Base-by-base conservation (phyloP, 2,113 vertebrate species). In the Pelobates fuscus region DNA sequence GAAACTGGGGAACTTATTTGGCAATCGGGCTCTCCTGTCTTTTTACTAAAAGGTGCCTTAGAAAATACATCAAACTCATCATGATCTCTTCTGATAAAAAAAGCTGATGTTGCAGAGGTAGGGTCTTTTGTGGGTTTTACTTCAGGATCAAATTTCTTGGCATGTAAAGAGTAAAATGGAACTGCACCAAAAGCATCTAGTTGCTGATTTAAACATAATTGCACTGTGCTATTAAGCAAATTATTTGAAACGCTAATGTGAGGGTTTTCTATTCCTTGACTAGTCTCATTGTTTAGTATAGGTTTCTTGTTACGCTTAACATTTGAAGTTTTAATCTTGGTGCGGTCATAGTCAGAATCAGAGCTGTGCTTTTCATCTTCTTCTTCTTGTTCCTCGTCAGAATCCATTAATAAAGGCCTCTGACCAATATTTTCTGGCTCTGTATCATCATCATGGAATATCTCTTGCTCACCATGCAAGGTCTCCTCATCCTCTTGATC, bases 21-120 rank as follows among this genome's bases (percentile, higher is more conserved):
- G 60, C 83, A 84, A 0, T 91, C 89, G 0, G 86, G 86, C 58
- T 71, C 88, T 3, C 87, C 90, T n/a, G 85, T 84, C 73, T 94
- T 98, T 66, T 87, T 91, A 84, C 66, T 93, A 80, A 99, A 99
- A 0, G 97, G 97, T 0, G 97, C 97, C 88, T 95, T 96, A 64
- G 92, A 95, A 82, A 99, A 99, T 2, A 99, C 96, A 11, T 98
- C 96, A 0, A 94, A 92, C 2, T 98, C 96, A 10, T 97, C 96
- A 0, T 80, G 79, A 8, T 90, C 85, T 7, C 84, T 79, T 85
- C 6, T 83, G 82, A 74, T 74, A 58, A 77, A 81, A 37, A 80
- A 85, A 1, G 0, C 89, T 74, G 78, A 81, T 0, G 72, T 74
- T 78, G 85, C 84, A 4, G 84, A 68, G 58, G 89, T 90, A 43